A percentile compares a stretch with the other conserved stretches of the same genome.
Evolutionary conservation across 2,888 invertebrate genomes (phyloP).

Genomic region (Exephanes ischioxanthus): DNA sequence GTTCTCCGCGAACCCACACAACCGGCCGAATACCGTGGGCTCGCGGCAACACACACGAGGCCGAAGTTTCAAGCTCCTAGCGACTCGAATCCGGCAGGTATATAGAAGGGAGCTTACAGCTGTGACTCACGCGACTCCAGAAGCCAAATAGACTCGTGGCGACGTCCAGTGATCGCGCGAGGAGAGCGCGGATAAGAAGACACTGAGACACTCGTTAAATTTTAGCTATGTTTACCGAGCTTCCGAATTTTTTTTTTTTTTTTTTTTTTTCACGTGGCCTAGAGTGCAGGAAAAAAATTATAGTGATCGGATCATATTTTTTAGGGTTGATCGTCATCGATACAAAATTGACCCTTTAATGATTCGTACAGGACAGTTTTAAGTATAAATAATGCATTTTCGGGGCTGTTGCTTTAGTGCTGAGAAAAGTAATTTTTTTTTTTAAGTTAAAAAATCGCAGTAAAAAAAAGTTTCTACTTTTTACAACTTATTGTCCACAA

Average conservation of each 20-base stretch:
- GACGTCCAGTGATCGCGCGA: slow-evolving; percentile 9
- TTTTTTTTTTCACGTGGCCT: background rate
- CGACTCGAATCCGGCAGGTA: background rate
- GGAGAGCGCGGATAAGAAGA: background rate
- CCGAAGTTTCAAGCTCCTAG: background rate
- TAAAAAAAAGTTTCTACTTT: too few relatives aligned
- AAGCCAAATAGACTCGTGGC: slow-evolving; percentile 16
- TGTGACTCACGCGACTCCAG: slow-evolving; percentile 18
- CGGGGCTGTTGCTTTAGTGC: too few relatives aligned
- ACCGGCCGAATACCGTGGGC: slow-evolving; percentile 26
- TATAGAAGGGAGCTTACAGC: slow-evolving; percentile 14
- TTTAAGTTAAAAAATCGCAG: too few relatives aligned
- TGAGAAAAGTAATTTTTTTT: too few relatives aligned
- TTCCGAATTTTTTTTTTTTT: background rate
- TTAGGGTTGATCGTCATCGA: too few relatives aligned
- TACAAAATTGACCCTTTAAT: too few relatives aligned
- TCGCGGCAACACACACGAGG: background rate
- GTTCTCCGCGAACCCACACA: background rate
- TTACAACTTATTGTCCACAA: too few relatives aligned
- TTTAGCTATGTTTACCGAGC: background rate
- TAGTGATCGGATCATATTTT: background rate
- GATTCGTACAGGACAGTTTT: too few relatives aligned
- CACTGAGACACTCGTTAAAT: background rate
- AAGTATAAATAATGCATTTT: too few relatives aligned
- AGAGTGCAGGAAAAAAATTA: background rate